Percentiles rank a stretch among this genome's conserved stretches.
phyloP scores from a whole-genome alignment of 2,113 vertebrate genomes.

The Willisornis vidua region DNA sequence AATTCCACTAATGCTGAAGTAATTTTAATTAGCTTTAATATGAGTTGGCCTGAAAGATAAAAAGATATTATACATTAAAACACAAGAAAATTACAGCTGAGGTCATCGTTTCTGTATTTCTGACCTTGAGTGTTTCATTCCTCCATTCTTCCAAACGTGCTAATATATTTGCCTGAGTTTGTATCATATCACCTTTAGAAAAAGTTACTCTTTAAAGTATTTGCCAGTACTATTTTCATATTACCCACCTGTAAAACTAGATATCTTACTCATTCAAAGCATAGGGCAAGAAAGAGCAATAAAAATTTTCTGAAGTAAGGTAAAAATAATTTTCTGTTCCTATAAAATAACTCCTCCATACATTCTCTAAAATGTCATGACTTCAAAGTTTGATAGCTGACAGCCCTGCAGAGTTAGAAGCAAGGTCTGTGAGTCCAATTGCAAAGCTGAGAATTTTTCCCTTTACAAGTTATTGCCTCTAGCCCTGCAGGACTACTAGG shows the following conservation, averaged over 20 bases:
- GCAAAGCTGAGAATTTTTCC: slow-evolving; percentile 14
- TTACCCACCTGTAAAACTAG: not conserved
- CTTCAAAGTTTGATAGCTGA: slow-evolving; percentile 45
- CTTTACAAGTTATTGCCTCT: slow-evolving; percentile 27
- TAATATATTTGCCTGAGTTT: not conserved
- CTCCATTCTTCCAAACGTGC: not conserved
- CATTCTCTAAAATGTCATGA: slow-evolving; percentile 48
- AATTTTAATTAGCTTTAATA: not conserved
- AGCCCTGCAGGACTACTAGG: not conserved
- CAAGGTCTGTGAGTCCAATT: slow-evolving; percentile 16
- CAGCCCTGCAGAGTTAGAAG: slow-evolving; percentile 1
- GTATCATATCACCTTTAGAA: not conserved
- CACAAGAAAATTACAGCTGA: not conserved
- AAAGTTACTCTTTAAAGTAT: not conserved
- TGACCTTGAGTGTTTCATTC: not conserved
- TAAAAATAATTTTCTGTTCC: not conserved
- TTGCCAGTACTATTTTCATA: slow-evolving; percentile 12
- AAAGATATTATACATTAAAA: not conserved
- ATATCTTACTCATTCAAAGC: not conserved
- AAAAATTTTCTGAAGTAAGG: not conserved
- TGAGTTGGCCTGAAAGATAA: not conserved
- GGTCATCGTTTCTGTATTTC: not conserved
- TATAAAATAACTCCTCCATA: not conserved
- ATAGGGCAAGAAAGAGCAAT: not conserved
- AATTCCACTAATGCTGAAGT: not conserved